Conservation (phyloP, 1,140 invertebrate species). For the Leptopilina boulardi region DNA sequence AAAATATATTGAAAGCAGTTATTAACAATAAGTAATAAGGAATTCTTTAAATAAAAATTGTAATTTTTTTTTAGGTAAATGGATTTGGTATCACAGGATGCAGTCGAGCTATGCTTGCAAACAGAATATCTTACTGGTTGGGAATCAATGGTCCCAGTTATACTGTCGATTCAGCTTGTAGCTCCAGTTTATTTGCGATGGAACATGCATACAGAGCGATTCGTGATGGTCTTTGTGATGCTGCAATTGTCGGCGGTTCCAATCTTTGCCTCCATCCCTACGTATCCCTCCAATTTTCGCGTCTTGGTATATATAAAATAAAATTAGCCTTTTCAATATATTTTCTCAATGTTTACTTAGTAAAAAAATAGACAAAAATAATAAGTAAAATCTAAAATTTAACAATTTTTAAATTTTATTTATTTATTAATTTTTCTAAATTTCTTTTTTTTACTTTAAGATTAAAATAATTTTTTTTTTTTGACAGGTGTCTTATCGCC, state of each 20-base stretch:
- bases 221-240: slow-evolving; percentile 86
- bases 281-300: slow-evolving; percentile 87
- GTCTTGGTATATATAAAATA: slow-evolving; percentile 66
- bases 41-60: too few relatives aligned
- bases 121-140: slow-evolving; percentile 88
- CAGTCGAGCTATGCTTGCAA: slow-evolving; percentile 93
- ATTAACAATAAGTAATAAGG: not conserved
- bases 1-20: not conserved
- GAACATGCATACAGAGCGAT: slow-evolving; percentile 89
- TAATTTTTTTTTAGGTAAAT: slow-evolving; percentile 60
- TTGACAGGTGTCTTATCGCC: slow-evolving; percentile 87
- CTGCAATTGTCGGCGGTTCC: slow-evolving; percentile 90
- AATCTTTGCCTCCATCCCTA: slow-evolving; percentile 92
- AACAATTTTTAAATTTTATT: too few relatives aligned
- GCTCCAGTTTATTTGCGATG: slow-evolving; percentile 90
- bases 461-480: too few relatives aligned
- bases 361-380: too few relatives aligned
- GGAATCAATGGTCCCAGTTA: slow-evolving; percentile 87
- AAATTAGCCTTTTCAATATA: not conserved
- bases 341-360: not conserved
- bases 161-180: slow-evolving; percentile 92
- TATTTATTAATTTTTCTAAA: not conserved
- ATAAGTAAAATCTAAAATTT: too few relatives aligned
- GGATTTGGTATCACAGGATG: slow-evolving; percentile 80
- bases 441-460: not conserved